phyloP scores from a whole-genome alignment of 2,888 invertebrate genomes.

The Trichogramma dendrolimi region DNA sequence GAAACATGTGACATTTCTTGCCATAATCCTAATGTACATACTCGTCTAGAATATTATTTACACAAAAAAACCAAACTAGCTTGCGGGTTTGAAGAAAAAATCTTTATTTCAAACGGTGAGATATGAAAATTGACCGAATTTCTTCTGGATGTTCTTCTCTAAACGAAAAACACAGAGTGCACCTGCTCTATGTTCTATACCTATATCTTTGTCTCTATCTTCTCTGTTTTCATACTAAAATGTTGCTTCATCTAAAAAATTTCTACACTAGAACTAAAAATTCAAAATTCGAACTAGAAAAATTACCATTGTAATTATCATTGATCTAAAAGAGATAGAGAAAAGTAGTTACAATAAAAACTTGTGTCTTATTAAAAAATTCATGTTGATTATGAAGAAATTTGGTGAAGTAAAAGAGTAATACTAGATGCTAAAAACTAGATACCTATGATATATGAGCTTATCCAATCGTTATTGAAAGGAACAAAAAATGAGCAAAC shows the following conservation, averaged over 20 bases:
- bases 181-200: not conserved
- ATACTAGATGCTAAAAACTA: slow-evolving; percentile 9
- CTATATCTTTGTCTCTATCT: slow-evolving; percentile 4
- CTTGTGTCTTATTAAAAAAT: not conserved
- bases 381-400: slow-evolving; percentile 5
- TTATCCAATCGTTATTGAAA: too few species aligned
- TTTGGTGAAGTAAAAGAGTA: slow-evolving; percentile 21
- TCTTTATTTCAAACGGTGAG: not conserved
- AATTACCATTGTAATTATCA: too few species aligned
- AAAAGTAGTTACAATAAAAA: too few species aligned
- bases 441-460: not conserved
- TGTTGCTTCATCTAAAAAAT: not conserved
- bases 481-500: not conserved
- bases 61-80: slow-evolving; percentile 18
- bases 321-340: too few species aligned
- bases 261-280: too few species aligned
- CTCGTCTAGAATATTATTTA: slow-evolving; percentile 19
- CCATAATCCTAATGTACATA: slow-evolving; percentile 29
- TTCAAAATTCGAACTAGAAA: too few species aligned
- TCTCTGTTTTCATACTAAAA: not conserved
- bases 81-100: slow-evolving; percentile 9
- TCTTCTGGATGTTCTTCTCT: slow-evolving; percentile 11
- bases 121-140: slow-evolving; percentile 7
- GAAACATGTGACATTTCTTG: slow-evolving; percentile 27
- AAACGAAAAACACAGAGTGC: not conserved